Evolutionary conservation across 2,888 invertebrate genomes (phyloP), one percentile per base, ranked within the genome.

Genomic region (Amblyteles armatorius): DNA sequence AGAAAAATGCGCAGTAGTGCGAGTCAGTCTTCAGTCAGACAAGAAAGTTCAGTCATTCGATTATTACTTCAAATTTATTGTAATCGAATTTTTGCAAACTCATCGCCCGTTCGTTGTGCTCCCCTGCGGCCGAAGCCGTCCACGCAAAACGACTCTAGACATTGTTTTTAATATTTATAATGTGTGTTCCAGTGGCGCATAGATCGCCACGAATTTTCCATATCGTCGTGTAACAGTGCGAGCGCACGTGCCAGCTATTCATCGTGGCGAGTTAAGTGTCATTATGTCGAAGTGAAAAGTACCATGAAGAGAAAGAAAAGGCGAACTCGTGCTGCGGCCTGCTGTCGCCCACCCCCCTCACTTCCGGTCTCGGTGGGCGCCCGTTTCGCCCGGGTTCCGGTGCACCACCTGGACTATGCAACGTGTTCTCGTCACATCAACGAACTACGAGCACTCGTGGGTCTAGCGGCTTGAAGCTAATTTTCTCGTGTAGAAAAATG

Each of bases 331-430:
- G 68, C 57, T 13, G 33, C 65, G 52, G 63, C 63, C 67, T 57
- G 65, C 73, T 52, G 69, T 52, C 71, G 71, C 52, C 36, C 50
- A 69, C 65, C 52, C 57, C 57, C 29, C 44, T 72, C 16, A 79
- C 85, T 87, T 87, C 87, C 87, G 85, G 87, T 82, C 83, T 73
- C 73, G 76, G 79, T 79, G 85, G 79, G 76, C 79, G 65, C 82
- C 82, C 82, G 79, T 85, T 82, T 84, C 82, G 74, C 84, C 79
- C 82, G 84, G 84, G 84, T 86, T 82, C 86, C 81, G 85, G 78
- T 82, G 74, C 72, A 73, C 83, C 87, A 88, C 87, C 87, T 88
- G 87, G 87, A 86, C 83, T 52, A 50, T 44, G 26, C 77, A 76
- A 79, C 79, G 80, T 40, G 48, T 69, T 84, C 73, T 81, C 55